Percentiles rank a stretch among this genome's conserved stretches.
These are phyloP conservation scores for Nesospiza acunhae DNA, from an alignment of 2,113 vertebrate genomes.

Conservation along the genomic window DNA sequence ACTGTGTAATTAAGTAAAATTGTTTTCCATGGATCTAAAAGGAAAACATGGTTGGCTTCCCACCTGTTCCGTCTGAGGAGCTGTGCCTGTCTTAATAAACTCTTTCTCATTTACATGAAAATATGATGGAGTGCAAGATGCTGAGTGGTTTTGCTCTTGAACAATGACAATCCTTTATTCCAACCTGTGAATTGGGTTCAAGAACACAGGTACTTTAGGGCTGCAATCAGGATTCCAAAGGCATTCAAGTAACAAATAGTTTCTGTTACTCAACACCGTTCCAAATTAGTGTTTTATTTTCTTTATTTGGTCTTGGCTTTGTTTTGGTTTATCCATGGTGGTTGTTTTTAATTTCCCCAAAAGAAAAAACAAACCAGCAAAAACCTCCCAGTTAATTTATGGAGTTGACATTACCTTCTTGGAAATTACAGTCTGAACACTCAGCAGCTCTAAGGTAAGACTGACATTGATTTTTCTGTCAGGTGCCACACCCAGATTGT, in stretches of 20 bases:
- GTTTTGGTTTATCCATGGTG: not conserved
- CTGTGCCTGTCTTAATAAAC: not conserved
- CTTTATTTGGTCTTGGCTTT: not conserved
- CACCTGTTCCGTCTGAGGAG: not conserved
- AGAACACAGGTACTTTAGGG: not conserved
- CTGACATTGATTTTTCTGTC: not conserved
- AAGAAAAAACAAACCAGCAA: not conserved
- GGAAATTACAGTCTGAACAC: not conserved
- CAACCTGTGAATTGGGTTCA: not conserved
- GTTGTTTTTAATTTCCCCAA: not conserved
- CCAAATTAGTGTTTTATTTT: not conserved
- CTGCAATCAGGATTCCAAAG: not conserved
- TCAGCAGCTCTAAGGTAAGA: not conserved
- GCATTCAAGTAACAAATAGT: no score
- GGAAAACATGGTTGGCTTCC: not conserved
- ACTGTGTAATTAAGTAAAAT: not conserved
- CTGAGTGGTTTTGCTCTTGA: not conserved
- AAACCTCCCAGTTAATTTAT: not conserved
- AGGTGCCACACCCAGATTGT: not conserved
- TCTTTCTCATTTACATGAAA: not conserved
- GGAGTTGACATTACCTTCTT: not conserved
- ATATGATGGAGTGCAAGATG: not conserved
- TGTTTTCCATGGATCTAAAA: not conserved
- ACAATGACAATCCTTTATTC: not conserved
- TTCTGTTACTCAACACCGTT: not conserved